phyloP scores from a whole-genome alignment of 2,113 vertebrate species.

The Pholis gunnellus region DNA sequence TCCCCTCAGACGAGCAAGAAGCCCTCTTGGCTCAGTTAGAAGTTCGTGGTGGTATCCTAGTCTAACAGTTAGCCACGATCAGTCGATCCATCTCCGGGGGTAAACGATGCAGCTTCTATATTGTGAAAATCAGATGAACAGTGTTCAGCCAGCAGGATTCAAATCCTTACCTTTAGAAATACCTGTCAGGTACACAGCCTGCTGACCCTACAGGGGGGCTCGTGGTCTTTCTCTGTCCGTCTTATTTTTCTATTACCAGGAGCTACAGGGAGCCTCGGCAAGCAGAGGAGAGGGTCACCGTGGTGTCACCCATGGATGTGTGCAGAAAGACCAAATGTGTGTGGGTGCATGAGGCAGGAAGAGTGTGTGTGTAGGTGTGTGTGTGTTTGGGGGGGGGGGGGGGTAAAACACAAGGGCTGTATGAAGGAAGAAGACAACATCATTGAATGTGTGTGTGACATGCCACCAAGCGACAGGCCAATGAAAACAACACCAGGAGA shows the following conservation, averaged over 20 bases:
- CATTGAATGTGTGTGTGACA: conserved; percentile 6
- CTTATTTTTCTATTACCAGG: conserved; percentile 56
- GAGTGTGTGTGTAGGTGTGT: neutral
- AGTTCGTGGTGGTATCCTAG: too few species aligned
- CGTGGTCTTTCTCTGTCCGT: conserved; percentile 17
- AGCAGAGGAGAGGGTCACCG: conserved; percentile 20
- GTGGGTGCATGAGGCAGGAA: neutral
- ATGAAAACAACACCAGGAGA: conserved; percentile 37
- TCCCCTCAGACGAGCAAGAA: too few species aligned
- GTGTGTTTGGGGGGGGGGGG: neutral
- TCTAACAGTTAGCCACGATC: too few species aligned
- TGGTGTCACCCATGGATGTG: conserved; percentile 15
- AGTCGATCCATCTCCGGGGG: too few species aligned
- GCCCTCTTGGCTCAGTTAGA: too few species aligned
- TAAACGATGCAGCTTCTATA: too few species aligned
- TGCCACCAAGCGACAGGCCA: conserved; percentile 44
- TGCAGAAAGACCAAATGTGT: neutral
- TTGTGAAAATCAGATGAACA: neutral
- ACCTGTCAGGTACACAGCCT: conserved; percentile 19
- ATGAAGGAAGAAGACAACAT: too few species aligned
- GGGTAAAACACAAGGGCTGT: too few species aligned
- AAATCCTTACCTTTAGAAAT: conserved; percentile 7
- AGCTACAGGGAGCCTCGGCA: conserved; percentile 42
- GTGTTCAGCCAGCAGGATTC: conserved; percentile 5
- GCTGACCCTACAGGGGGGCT: conserved; percentile 6